These are phyloP conservation scores for Acrocephalus scirpaceus DNA, from an alignment of 2,797 vertebrate species.

Conservation along the genomic window DNA sequence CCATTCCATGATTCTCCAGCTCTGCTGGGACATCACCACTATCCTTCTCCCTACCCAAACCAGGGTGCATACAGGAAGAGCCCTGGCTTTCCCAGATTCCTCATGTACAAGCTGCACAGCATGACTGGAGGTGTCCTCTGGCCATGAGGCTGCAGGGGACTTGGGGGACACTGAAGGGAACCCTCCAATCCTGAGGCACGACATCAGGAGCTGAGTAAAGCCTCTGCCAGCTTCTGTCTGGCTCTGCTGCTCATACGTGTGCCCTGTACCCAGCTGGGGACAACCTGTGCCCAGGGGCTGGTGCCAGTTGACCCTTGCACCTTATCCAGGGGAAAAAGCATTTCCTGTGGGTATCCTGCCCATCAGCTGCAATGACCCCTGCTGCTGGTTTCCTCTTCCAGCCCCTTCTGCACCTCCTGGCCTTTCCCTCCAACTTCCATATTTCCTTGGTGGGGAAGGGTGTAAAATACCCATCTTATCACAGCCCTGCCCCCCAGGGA, in stretches of 20 bases:
- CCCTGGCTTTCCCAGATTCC: fast-evolving
- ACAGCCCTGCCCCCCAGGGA: neutral
- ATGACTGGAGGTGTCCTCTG: neutral
- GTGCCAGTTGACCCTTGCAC: constrained; percentile 28
- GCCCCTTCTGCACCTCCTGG: constrained; percentile 5
- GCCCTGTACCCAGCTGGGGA: neutral
- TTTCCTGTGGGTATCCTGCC: constrained; percentile 68
- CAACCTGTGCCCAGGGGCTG: neutral
- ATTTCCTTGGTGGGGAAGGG: constrained; percentile 62
- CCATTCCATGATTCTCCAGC: neutral
- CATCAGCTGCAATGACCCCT: constrained; percentile 67
- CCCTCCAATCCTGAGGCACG: neutral
- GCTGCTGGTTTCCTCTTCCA: constrained; percentile 43
- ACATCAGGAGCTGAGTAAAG: neutral
- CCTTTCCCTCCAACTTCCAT: constrained; percentile 27
- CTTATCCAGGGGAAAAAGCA: constrained; percentile 73
- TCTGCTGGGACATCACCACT: neutral
- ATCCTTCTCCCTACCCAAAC: neutral
- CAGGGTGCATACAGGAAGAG: fast-evolving
- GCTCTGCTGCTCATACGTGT: fast-evolving
- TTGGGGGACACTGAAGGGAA: neutral
- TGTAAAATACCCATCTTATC: constrained; percentile 63
- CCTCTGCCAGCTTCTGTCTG: neutral
- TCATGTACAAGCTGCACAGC: neutral
- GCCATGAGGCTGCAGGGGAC: neutral